phyloP scores from a whole-genome alignment of 1,140 invertebrate genomes.

The Macrosteles quadrilineatus region DNA sequence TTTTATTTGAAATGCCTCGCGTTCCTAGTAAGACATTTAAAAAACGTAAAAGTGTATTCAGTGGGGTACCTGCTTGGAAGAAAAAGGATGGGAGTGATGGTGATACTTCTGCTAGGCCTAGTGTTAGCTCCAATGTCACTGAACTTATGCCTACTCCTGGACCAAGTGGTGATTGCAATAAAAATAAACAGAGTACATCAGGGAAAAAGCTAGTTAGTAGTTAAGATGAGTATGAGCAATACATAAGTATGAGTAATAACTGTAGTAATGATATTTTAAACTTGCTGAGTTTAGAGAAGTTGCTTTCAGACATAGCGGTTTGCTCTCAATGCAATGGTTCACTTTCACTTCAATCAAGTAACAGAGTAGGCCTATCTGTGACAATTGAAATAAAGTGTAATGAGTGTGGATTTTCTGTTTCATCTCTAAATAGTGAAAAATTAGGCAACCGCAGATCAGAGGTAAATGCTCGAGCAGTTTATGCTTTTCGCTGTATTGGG shows the following conservation, averaged over 20 bases:
- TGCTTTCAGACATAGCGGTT: neutral
- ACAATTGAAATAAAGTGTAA: slow-evolving; percentile 9
- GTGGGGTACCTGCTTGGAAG: neutral
- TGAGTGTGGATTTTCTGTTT: slow-evolving; percentile 6
- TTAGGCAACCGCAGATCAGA: neutral
- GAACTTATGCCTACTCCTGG: neutral
- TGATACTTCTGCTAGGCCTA: neutral
- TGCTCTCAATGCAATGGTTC: slow-evolving; percentile 2
- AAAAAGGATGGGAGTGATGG: neutral
- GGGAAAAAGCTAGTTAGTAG: neutral
- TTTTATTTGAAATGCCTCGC: too few relatives aligned
- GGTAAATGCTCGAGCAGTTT: slow-evolving; percentile 1
- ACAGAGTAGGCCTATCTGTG: slow-evolving; percentile 12
- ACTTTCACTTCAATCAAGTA: slow-evolving; percentile 9
- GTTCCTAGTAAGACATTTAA: neutral
- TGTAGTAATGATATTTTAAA: neutral
- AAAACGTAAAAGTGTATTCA: neutral
- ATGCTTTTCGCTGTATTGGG: slow-evolving; percentile 14
- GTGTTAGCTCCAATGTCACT: neutral
- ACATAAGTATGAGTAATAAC: neutral
- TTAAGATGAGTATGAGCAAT: neutral
- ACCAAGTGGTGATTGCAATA: neutral
- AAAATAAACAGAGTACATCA: neutral
- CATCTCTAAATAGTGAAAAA: neutral
- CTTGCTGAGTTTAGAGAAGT: neutral